phyloP scores from a whole-genome alignment of 2,888 invertebrate genomes.

The Idaea biselata region DNA sequence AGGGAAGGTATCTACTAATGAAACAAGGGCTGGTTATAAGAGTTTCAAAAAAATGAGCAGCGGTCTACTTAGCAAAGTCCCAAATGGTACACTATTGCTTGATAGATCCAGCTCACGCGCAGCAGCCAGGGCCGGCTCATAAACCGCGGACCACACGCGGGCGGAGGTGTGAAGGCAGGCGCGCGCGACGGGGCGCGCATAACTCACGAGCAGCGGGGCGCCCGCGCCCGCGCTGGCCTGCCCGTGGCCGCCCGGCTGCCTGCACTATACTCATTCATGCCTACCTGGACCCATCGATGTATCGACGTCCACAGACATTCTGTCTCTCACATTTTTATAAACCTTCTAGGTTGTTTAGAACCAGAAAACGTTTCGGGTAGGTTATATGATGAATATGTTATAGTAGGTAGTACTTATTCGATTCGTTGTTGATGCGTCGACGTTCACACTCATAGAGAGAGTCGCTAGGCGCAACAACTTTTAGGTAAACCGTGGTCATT shows the following conservation, averaged over 20 bases:
- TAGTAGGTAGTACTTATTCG: neutral
- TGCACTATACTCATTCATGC: slow-evolving; percentile 41
- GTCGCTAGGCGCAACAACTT: no score
- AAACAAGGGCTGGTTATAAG: neutral
- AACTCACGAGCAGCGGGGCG: slow-evolving; percentile 79
- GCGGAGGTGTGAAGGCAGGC: slow-evolving; percentile 78
- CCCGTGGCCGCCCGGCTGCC: neutral
- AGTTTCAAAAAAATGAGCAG: neutral
- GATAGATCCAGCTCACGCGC: slow-evolving; percentile 43
- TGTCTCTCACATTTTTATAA: slow-evolving; percentile 50
- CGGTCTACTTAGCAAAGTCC: neutral
- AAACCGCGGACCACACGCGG: slow-evolving; percentile 80
- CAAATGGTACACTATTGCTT: slow-evolving; percentile 35
- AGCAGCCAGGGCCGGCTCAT: slow-evolving; percentile 65
- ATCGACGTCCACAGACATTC: slow-evolving; percentile 59
- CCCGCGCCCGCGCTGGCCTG: slow-evolving; percentile 53
- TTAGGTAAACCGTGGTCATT: no score
- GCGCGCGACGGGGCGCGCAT: slow-evolving; percentile 73
- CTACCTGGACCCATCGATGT: slow-evolving; percentile 61
- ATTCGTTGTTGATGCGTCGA: no score
- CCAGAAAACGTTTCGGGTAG: neutral
- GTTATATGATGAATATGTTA: neutral
- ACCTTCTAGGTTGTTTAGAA: neutral
- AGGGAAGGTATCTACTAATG: neutral
- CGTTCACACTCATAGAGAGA: no score